Base-by-base conservation (phyloP, 2,797 vertebrate species). In the Sphaeramia orbicularis region DNA sequence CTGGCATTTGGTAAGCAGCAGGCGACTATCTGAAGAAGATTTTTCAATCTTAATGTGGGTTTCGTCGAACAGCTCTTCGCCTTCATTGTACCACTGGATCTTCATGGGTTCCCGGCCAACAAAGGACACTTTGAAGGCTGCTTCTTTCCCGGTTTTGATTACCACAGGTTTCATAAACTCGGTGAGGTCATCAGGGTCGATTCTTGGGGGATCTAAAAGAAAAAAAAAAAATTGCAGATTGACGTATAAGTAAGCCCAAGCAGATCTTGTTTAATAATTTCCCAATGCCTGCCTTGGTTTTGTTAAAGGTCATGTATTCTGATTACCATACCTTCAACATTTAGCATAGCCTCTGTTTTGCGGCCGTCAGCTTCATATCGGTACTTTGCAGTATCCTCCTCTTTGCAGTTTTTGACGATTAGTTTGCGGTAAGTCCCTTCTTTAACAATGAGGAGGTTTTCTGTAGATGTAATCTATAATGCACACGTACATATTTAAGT, bases 51-150 rank as follows among this genome's bases (percentile, higher is more conserved):
- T 94, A 62, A 89, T 71, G 4, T 94, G 69, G 4, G 65, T 49
- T 45, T 95, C 90, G 1, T 93, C 86, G 0, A 63, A 27, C 24
- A 96, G 80, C 83, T 96, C 94, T 9, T 93, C 93, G 0, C 86
- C 94, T 0, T 97, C 96, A 65, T 93, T 95, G 44, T 90, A 93
- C 96, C 97, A 98, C 0, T 83, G 84, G 1, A 94, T 90, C 87
- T 94, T 95, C 49, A 95, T 79, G 2, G 96, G 96, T 44, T 94
- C 91, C 11, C 71, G 88, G 6, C 96, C 96, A 71, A 91, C 64
- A 52, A 97, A 97, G 0, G 92, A 86, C 12, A 98, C 69, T 65
- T 90, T 93, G 78, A 97, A 87, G 7, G 87, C 75, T 9, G 95
- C 90, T 0, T 89, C 93, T 74, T 96, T 94, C 21, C 96, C 95